Evolutionary conservation across 2,888 invertebrate genomes (phyloP), one percentile per base, ranked within the genome.

Genomic region (Odontocolon sp.): DNA sequence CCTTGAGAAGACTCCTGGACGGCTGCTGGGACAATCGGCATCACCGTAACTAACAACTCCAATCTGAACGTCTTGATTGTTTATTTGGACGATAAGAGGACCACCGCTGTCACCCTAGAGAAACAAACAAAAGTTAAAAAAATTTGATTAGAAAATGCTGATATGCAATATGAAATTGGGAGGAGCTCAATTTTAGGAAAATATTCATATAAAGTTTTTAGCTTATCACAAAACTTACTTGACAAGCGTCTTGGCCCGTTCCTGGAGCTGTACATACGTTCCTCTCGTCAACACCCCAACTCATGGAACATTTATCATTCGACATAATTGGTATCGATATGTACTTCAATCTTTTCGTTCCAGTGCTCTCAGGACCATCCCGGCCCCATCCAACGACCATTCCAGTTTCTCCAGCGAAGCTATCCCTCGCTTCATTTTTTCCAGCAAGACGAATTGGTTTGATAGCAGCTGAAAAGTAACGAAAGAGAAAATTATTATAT

Each of bases 31-130:
- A 21, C 86, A 86, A 14, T 38, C 4, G 1, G 11, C 50, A 3
- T 85, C 83, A 2, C 86, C 84, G 26, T 82, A 85, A 56, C 86
- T 86, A 1, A 84, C 84, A 2, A 86, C 78, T n/a, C 86, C 86
- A 0, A 86, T 28, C 79, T 86, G 86, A 16, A 84, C 0, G 0
- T 75, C 50, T 8, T 63, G 23, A 0, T 57, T 57, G 3, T 80
- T 50, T 1, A 28, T 0, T 0, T n/a, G 6, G 1, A 83, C 67
- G 0, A 83, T 16, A 2, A 86, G 45, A 23, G 86, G 86, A 2
- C 85, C 84, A 0, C 86, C 85, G 11, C 85, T 85, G 23, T 86
- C 85, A 6, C 84, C 84, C 84, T 85, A 38, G 3, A 70, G 11
- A 8, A 26, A 33, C 3, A n/a, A 26, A 8, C 14, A 14, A 31